phyloP scores from a whole-genome alignment of 2,888 invertebrate genomes.

The Tachina lurida region DNA sequence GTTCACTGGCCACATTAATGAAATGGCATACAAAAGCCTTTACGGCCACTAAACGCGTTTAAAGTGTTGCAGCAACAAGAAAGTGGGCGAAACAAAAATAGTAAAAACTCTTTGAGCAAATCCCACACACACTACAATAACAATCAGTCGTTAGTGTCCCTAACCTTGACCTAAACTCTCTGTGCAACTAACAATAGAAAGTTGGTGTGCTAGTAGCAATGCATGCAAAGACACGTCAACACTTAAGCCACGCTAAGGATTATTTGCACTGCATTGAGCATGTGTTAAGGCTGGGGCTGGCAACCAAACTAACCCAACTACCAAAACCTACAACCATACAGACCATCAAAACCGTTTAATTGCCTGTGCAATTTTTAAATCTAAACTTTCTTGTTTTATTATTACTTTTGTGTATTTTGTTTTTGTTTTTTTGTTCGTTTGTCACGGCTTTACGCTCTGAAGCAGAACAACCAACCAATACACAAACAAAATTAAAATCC shows the following conservation, averaged over 20 bases:
- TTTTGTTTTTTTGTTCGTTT: conserved; percentile 7
- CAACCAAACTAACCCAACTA: not conserved
- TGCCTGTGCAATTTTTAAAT: conserved; percentile 59
- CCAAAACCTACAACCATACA: not conserved
- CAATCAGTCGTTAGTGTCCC: conserved; percentile 26
- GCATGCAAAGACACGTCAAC: not conserved
- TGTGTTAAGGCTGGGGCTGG: conserved; percentile 1
- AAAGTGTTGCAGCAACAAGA: not conserved
- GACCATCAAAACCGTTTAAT: conserved; percentile 52
- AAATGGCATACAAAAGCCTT: not conserved
- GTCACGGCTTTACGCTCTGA: conserved; percentile 2
- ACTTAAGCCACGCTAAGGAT: not conserved
- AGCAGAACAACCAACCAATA: conserved; percentile 22
- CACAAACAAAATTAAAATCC: conserved; percentile 6
- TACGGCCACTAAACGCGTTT: not conserved
- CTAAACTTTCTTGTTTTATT: conserved; percentile 15
- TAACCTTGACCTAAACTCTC: conserved; percentile 58
- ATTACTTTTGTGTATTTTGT: not conserved
- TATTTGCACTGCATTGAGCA: conserved; percentile 19
- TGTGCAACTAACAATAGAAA: conserved; percentile 35
- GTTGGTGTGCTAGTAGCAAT: not conserved
- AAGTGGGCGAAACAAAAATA: not conserved
- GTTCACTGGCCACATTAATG: conserved; percentile 22
- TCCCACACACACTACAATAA: conserved; percentile 30
- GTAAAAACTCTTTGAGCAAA: conserved; percentile 26